phyloP scores from a whole-genome alignment of 2,797 vertebrate genomes.

The Atherinosoma microstoma region DNA sequence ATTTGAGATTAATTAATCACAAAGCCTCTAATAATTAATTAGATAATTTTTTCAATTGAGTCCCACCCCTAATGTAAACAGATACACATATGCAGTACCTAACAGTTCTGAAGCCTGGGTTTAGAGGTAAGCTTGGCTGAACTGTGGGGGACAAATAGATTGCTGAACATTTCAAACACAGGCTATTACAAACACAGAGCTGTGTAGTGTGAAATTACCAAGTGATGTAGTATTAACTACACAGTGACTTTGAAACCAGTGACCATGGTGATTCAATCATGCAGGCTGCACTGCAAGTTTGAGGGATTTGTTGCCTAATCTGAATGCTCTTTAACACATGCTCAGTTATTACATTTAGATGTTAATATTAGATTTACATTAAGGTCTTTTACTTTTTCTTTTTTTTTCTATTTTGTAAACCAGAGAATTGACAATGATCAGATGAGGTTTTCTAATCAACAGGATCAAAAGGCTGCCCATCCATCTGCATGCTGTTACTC shows the following conservation, averaged over 20 bases:
- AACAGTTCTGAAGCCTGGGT: not conserved
- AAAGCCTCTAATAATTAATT: too few relatives aligned
- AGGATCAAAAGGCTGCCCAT: slow-evolving; percentile 22
- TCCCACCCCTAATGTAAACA: not conserved
- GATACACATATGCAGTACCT: not conserved
- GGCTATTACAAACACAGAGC: slow-evolving; percentile 42
- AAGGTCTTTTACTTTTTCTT: not conserved
- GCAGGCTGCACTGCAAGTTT: slow-evolving; percentile 19
- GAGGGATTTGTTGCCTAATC: slow-evolving; percentile 21
- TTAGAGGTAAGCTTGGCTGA: slow-evolving; percentile 10
- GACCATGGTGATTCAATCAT: slow-evolving; percentile 44
- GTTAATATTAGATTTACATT: not conserved
- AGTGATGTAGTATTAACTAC: slow-evolving; percentile 43
- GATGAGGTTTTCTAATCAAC: slow-evolving; percentile 31
- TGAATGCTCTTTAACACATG: slow-evolving; percentile 12
- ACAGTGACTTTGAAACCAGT: slow-evolving; percentile 40
- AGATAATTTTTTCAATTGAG: not conserved
- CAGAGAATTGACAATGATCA: slow-evolving; percentile 14
- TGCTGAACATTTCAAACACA: slow-evolving; percentile 44
- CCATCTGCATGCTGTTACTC: slow-evolving; percentile 10
- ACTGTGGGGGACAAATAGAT: slow-evolving; percentile 6
- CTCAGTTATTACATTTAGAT: slow-evolving; percentile 22
- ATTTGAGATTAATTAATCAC: too few relatives aligned
- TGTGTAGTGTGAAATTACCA: slow-evolving; percentile 59
- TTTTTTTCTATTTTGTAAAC: slow-evolving; percentile 4